Evolutionary conservation across 2,797 vertebrate species (phyloP), one percentile per base, ranked within the genome.

Genomic region (Acanthis flammea): DNA sequence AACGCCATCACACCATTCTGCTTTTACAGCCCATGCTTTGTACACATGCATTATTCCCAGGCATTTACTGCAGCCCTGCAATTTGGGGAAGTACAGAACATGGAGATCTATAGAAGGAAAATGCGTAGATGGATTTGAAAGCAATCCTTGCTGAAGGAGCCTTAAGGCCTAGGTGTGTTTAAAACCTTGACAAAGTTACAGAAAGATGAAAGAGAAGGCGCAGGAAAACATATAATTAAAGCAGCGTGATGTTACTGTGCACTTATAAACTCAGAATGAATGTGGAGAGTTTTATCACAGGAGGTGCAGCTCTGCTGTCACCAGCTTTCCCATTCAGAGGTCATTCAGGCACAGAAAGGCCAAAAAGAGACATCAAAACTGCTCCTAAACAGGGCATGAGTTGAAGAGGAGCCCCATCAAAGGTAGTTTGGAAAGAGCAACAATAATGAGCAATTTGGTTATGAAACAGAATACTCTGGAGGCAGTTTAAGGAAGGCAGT

Each of bases 221-320:
- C 44, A 93, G 65, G 68, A 90, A 96, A 96, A 93, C 94, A 88
- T 96, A 51, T 96, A 96, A 96, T 97, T 96, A 97, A 95, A 86
- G 88, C 70, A 94, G 92, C 27, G 3, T 85, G 91, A 92, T 92
- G 88, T 88, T 94, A 86, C 87, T 54, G 44, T 15, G 67, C 77
- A n/a, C 82, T 90, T 92, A 44, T 12, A 87, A 88, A 86, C 82
- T 71, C 77, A 80, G 74, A 85, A 50, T 31, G 53, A 85, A 89
- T 63, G 47, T 9, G 33, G 47, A 88, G 63, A 50, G 30, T 45
- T 86, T 62, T 92, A 83, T 85, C 63, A 2, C 4, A 3, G 71
- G 75, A 79, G 67, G 53, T 61, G 77, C 44, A 79, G 41, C 23
- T 81, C 79, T 92, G 45, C 31, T 88, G 55, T 67, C 90, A 73